Percentiles rank a stretch among this genome's conserved stretches.
phyloP scores from a whole-genome alignment of 1,140 invertebrate species.

The Zaprionus africanus region DNA sequence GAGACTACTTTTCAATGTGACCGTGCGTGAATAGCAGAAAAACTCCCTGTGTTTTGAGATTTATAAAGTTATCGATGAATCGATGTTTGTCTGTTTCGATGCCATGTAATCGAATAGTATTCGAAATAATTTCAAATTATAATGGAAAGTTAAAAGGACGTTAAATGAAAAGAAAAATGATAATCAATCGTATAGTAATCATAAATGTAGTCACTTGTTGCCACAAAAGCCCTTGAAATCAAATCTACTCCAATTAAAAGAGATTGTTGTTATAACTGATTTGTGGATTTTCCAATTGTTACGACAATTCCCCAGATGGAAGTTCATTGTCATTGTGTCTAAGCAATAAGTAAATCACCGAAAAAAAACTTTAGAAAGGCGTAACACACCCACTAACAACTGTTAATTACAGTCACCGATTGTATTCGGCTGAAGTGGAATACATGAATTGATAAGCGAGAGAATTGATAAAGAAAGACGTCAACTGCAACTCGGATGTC shows the following conservation, averaged over 20 bases:
- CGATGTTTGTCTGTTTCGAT: neutral
- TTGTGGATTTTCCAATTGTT: conserved; percentile 8
- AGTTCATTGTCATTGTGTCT: conserved; percentile 37
- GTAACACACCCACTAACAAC: conserved; percentile 32
- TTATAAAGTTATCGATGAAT: conserved; percentile 1
- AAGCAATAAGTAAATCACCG: conserved; percentile 14
- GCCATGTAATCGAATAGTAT: neutral
- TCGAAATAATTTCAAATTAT: neutral
- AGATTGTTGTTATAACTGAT: neutral
- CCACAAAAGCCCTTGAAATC: neutral
- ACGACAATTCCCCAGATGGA: conserved; percentile 8
- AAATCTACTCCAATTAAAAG: neutral
- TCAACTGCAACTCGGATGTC: neutral
- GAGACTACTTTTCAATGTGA: conserved; percentile 35
- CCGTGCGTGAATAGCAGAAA: neutral
- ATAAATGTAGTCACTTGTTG: neutral
- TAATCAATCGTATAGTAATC: neutral
- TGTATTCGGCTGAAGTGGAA: conserved; percentile 35
- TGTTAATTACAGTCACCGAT: conserved; percentile 38
- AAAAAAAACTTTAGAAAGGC: neutral
- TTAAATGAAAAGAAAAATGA: neutral
- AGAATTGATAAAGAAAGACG: conserved; percentile 15
- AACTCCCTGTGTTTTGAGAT: neutral
- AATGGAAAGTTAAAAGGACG: neutral
- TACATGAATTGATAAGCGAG: conserved; percentile 42